A percentile compares a stretch with the other conserved stretches of the same genome.
Evolutionary conservation across 2,113 vertebrate species (phyloP).

Genomic region (Dermatemys mawii): DNA sequence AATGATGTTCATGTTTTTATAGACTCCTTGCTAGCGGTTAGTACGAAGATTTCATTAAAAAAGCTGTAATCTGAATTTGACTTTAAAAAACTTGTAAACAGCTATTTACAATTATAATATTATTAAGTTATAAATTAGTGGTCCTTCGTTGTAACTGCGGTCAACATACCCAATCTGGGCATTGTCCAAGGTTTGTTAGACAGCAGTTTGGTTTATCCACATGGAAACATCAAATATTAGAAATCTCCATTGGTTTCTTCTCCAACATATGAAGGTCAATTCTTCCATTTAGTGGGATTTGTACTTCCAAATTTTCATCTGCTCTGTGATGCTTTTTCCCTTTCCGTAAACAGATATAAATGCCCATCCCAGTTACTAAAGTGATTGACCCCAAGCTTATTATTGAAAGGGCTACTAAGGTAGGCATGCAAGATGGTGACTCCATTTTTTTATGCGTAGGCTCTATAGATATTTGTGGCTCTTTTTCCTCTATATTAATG

Average conservation of each 20-base stretch:
- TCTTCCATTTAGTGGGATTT: slow-evolving; percentile 92
- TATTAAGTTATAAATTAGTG: slow-evolving; percentile 82
- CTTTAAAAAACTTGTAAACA: slow-evolving; percentile 83
- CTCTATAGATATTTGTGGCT: slow-evolving; percentile 86
- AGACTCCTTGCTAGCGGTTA: slow-evolving; percentile 72
- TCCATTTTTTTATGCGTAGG: slow-evolving; percentile 84
- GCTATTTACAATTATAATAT: slow-evolving; percentile 83
- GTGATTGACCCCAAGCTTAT: slow-evolving; percentile 89
- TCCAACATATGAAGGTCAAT: slow-evolving; percentile 85
- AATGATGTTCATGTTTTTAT: slow-evolving; percentile 58
- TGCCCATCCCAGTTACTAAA: slow-evolving; percentile 87
- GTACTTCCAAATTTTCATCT: slow-evolving; percentile 85
- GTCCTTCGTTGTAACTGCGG: slow-evolving; percentile 69
- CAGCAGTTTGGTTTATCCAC: slow-evolving; percentile 4
- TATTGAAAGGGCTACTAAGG: slow-evolving; percentile 88
- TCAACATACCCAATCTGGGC: slow-evolving; percentile 37
- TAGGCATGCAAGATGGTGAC: slow-evolving; percentile 84
- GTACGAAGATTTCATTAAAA: slow-evolving; percentile 77
- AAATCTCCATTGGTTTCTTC: slow-evolving; percentile 90
- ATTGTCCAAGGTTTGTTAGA: slow-evolving; percentile 18
- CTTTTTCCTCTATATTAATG: slow-evolving; percentile 90
- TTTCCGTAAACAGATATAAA: slow-evolving; percentile 90
- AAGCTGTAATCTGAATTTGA: slow-evolving; percentile 80
- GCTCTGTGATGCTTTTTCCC: slow-evolving; percentile 84
- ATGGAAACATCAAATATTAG: slow-evolving; percentile 86